A percentile compares a stretch with the other conserved stretches of the same genome.
phyloP scores from a whole-genome alignment of 2,797 vertebrate species.

The Rhinichthys osculus region DNA sequence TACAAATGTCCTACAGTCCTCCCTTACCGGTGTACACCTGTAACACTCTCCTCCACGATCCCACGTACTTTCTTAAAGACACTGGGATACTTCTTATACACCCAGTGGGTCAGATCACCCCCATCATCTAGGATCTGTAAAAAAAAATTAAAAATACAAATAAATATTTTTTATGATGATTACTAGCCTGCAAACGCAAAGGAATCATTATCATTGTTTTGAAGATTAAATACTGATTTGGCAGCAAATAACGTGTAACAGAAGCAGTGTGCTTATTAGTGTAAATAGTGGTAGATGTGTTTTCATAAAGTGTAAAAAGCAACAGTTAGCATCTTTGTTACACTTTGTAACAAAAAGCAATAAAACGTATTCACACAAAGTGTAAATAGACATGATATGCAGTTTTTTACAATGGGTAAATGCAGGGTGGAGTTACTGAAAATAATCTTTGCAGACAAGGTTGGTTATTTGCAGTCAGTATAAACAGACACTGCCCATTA shows the following conservation, averaged over 20 bases:
- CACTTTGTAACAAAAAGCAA: background rate
- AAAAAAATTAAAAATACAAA: no score
- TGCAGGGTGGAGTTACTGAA: background rate
- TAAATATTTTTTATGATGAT: background rate
- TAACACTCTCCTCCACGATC: slow-evolving; percentile 98
- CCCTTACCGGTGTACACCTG: slow-evolving; percentile 93
- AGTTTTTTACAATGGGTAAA: background rate
- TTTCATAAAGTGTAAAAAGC: background rate
- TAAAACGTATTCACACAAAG: background rate
- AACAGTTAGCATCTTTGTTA: background rate
- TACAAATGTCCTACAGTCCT: background rate
- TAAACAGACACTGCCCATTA: background rate
- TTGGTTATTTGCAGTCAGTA: background rate
- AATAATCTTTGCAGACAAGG: background rate
- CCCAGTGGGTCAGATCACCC: slow-evolving; percentile 98
- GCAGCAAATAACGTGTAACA: background rate
- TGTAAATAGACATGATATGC: background rate
- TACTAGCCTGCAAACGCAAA: background rate
- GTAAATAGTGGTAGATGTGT: background rate
- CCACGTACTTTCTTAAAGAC: slow-evolving; percentile 97
- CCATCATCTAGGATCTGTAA: slow-evolving; percentile 95
- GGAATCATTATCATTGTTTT: background rate
- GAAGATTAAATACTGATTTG: background rate
- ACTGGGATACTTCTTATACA: slow-evolving; percentile 98
- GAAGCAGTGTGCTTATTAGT: background rate